These are phyloP conservation scores for Axinella damicornis DNA, from an alignment of 37 sponge, comb jelly and placozoan species.

Conservation along the genomic window DNA sequence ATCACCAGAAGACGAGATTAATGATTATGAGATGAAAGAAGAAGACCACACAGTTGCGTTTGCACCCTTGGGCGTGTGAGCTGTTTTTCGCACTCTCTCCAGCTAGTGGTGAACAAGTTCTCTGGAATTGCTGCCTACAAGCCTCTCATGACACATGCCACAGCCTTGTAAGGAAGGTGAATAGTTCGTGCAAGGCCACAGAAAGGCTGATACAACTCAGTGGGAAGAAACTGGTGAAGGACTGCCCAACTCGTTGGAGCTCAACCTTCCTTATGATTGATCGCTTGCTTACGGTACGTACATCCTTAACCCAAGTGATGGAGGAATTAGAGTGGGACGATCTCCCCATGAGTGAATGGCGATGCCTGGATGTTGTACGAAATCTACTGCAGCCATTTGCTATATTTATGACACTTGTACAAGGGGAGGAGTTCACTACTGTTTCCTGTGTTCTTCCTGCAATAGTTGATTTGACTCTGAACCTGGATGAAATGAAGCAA, in stretches of 20 bases:
- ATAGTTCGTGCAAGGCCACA: slow-evolving; percentile 36
- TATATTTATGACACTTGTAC: too few relatives aligned
- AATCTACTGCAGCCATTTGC: too few relatives aligned
- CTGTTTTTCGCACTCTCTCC: slow-evolving; percentile 17
- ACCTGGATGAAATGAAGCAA: too few relatives aligned
- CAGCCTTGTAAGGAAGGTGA: slow-evolving; percentile 40
- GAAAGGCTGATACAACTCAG: neutral
- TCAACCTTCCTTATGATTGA: slow-evolving; percentile 40
- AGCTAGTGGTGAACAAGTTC: slow-evolving; percentile 27
- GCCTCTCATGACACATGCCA: neutral
- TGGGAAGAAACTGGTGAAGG: slow-evolving; percentile 13
- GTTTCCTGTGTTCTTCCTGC: too few relatives aligned
- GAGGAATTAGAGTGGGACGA: slow-evolving; percentile 38
- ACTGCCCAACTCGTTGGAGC: slow-evolving; percentile 47
- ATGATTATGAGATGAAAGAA: too few relatives aligned
- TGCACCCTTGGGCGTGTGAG: neutral
- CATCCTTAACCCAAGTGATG: slow-evolving; percentile 5
- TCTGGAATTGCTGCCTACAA: neutral
- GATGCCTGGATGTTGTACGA: too few relatives aligned
- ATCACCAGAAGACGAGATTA: too few relatives aligned
- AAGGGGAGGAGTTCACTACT: too few relatives aligned
- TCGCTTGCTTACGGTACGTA: neutral
- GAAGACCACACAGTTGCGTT: too few relatives aligned
- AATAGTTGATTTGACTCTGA: too few relatives aligned
- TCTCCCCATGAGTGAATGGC: too few relatives aligned